phyloP scores from a whole-genome alignment of 1,140 invertebrate species.

The Galleria mellonella region DNA sequence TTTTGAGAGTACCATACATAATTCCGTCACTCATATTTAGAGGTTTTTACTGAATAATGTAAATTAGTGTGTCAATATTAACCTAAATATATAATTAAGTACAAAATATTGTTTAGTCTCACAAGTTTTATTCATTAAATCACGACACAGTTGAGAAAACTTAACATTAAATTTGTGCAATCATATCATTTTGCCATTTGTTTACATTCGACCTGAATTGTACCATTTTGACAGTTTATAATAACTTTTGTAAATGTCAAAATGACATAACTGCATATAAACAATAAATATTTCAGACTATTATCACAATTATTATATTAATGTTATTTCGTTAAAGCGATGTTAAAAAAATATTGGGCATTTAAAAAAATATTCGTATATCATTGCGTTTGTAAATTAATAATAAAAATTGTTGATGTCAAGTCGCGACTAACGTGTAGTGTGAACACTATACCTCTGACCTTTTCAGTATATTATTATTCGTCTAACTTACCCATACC shows the following conservation, averaged over 20 bases:
- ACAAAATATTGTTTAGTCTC: slow-evolving; percentile 8
- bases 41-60: slow-evolving; percentile 4
- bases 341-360: slow-evolving; percentile 10
- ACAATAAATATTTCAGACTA: slow-evolving; percentile 7
- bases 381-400: slow-evolving; percentile 11
- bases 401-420: slow-evolving; percentile 8
- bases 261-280: neutral
- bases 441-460: neutral
- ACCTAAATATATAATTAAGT: slow-evolving; percentile 1
- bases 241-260: neutral
- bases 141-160: too few relatives aligned
- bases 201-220: too few relatives aligned
- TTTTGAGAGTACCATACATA: too few relatives aligned
- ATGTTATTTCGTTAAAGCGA: slow-evolving; percentile 12
- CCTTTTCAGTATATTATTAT: neutral
- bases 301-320: slow-evolving; percentile 11
- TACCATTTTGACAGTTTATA: too few relatives aligned
- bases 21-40: neutral
- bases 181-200: too few relatives aligned
- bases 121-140: neutral
- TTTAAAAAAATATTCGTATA: slow-evolving; percentile 7
- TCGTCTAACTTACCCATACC: slow-evolving; percentile 2
- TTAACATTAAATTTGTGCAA: too few relatives aligned
- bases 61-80: slow-evolving; percentile 9
- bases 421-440: neutral